Conservation (phyloP, 2,888 invertebrate genomes). For the Xylocampa areola region DNA sequence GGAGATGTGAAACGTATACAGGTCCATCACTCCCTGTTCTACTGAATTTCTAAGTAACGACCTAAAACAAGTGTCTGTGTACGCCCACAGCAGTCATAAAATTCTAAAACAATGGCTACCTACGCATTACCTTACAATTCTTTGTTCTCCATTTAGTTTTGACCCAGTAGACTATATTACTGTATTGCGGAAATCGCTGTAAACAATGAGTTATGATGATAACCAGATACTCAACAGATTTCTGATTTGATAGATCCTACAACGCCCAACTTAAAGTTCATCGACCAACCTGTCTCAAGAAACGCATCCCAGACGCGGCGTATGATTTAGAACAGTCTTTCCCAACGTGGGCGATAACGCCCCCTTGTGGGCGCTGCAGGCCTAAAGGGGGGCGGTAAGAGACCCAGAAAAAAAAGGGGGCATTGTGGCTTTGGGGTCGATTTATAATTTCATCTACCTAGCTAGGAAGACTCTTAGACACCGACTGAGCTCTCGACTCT, state of each 20-base stretch:
- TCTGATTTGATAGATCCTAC: constrained; percentile 44
- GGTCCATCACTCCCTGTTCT: constrained; percentile 36
- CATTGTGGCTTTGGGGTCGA: too few species aligned
- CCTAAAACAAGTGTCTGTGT: constrained; percentile 32
- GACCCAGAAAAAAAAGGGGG: too few species aligned
- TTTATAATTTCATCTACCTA: too few species aligned
- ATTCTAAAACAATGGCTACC: constrained; percentile 36
- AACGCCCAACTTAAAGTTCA: constrained; percentile 66
- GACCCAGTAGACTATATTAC: constrained; percentile 40
- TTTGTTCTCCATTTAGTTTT: constrained; percentile 39
- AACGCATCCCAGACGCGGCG: constrained; percentile 47
- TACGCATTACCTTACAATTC: constrained; percentile 29
- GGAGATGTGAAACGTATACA: constrained; percentile 38
- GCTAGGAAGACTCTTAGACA: too few species aligned
- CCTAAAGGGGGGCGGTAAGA: too few species aligned
- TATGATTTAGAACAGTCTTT: constrained; percentile 47
- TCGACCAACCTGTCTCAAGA: constrained; percentile 61
- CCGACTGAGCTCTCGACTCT: too few species aligned
- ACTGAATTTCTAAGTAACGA: constrained; percentile 46
- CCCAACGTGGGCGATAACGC: too few species aligned
- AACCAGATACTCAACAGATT: constrained; percentile 60
- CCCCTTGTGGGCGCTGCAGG: too few species aligned
- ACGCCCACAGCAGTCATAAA: constrained; percentile 40
- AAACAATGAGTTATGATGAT: constrained; percentile 54
- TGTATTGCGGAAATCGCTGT: constrained; percentile 37